Percentiles rank a stretch among this genome's conserved stretches.
Conservation (phyloP, 2,113 vertebrate genomes). For the Aptenodytes patagonicus region DNA sequence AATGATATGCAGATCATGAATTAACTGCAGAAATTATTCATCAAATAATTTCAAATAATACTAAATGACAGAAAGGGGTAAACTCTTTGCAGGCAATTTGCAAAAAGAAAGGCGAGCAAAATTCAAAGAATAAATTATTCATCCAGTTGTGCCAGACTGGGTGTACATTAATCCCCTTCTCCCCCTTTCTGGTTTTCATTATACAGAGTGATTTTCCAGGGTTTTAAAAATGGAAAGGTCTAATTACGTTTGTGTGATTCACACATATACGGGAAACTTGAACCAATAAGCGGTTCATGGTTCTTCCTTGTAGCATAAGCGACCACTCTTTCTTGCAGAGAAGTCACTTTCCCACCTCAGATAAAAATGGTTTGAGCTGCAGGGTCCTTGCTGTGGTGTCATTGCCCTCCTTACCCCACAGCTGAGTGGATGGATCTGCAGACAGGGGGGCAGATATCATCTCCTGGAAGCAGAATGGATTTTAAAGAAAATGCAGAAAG, state of each 20-base stretch:
- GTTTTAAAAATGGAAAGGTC: neutral
- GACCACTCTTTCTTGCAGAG: neutral
- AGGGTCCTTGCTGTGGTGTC: neutral
- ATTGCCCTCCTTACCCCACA: neutral
- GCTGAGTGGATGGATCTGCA: neutral
- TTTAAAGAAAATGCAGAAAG: neutral
- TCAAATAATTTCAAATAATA: conserved; percentile 17
- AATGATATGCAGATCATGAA: conserved; percentile 24
- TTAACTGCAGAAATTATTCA: conserved; percentile 23
- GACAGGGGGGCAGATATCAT: neutral
- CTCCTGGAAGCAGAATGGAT: neutral
- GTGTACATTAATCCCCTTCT: neutral
- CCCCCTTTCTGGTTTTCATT: neutral
- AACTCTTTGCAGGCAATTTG: conserved; percentile 1
- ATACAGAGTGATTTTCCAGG: neutral
- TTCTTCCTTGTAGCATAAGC: neutral
- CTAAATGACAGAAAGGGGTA: neutral
- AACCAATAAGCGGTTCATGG: neutral
- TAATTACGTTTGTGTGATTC: neutral
- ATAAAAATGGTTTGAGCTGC: neutral
- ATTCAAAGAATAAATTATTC: neutral
- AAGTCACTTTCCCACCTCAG: neutral
- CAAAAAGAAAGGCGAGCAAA: neutral
- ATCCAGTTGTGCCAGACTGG: neutral
- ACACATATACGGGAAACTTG: neutral